Conservation (phyloP, 2,797 vertebrate genomes). For the Poeciliopsis turneri region DNA sequence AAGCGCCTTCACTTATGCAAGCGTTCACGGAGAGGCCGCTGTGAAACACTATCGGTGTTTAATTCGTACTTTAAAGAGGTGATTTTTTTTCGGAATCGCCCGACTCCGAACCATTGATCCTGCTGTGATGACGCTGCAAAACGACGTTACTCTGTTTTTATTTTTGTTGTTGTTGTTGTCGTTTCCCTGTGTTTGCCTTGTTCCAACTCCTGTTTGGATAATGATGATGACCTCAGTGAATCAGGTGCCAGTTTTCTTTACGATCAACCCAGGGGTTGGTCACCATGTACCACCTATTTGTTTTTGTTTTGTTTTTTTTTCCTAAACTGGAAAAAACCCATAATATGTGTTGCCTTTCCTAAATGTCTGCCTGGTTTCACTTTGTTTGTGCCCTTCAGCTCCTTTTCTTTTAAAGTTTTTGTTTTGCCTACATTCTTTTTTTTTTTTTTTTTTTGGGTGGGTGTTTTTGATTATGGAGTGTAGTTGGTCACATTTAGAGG, state of each 20-base stretch:
- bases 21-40: constrained; percentile 14
- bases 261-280: constrained; percentile 17
- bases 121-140: constrained; percentile 15
- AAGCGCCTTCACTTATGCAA: constrained; percentile 8
- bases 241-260: constrained; percentile 45
- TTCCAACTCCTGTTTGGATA: constrained; percentile 43
- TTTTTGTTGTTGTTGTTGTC: too few species aligned
- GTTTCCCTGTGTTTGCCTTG: constrained; percentile 47
- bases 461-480: not conserved
- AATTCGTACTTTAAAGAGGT: not conserved
- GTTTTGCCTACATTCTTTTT: not conserved
- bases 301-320: not conserved
- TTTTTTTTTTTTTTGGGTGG: not conserved
- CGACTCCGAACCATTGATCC: not conserved
- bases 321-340: constrained; percentile 21
- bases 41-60: not conserved
- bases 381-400: constrained; percentile 39
- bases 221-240: constrained; percentile 44
- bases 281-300: constrained; percentile 20
- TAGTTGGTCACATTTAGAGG: not conserved
- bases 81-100: constrained; percentile 22
- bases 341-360: constrained; percentile 51
- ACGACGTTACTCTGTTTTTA: not conserved
- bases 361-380: constrained; percentile 16
- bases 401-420: constrained; percentile 12